Evolutionary conservation across 2,797 vertebrate genomes (phyloP), one percentile per base, ranked within the genome.

Genomic region (Ctenopoma kingsleyae): DNA sequence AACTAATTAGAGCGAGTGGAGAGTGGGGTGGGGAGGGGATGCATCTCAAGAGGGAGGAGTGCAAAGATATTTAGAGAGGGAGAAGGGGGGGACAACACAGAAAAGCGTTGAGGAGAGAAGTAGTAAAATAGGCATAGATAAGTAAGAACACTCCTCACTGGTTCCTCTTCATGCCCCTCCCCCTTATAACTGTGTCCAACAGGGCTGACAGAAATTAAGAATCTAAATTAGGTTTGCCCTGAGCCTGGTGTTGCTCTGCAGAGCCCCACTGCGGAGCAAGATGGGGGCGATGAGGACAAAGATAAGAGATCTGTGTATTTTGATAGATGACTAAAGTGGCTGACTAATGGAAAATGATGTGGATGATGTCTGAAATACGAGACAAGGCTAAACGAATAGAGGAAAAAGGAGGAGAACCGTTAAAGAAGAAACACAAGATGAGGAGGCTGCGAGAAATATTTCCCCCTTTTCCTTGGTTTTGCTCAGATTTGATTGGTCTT

Each of bases 1-100:
- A 91, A 91, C 92, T 91, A 91, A 93, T 90, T 89, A 90, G 82
- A 67, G 48, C 12, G 59, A 52, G 41, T 58, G 74, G 59, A 57
- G 35, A 40, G 20, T 16, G 61, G 22, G 7, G 16, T 16, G 32
- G 43, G 27, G 19, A n/a, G 65, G 23, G 16, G 35, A 23, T 30
- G 22, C 49, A 67, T 74, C 63, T 77, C 19, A 5, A 76, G 61
- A 79, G 81, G 71, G 53, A 80, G 56, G 60, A 67, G 64, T 52
- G 80, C 67, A 81, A 54, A 79, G 38, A 85, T 85, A 76, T 87
- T 77, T 58, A 51, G 67, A 82, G 69, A 74, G 38, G 15, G 58
- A 27, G 50, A 50, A 72, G 32, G 49, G 59, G 63, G 59, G 63
- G 56, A 68, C 49, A 30, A n/a, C 52, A 16, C 47, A 68, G 47